Percentiles rank a stretch among this genome's conserved stretches.
These are phyloP conservation scores for Pyrocephalus nanus DNA, from an alignment of 2,797 vertebrate genomes.

Conservation along the genomic window DNA sequence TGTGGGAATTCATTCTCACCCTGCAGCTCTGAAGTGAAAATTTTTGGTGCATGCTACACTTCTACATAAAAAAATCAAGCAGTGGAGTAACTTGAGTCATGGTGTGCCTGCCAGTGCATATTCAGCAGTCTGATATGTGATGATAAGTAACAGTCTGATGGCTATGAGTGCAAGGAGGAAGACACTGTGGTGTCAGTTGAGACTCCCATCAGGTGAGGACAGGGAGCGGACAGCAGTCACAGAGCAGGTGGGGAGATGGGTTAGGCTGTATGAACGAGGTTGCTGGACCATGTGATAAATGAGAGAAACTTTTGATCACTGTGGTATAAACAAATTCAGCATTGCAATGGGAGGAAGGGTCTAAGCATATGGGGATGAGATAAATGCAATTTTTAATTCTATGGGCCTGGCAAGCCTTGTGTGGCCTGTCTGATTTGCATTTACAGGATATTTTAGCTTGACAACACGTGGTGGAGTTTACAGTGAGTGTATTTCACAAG, in stretches of 20 bases:
- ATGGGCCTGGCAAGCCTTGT: neutral
- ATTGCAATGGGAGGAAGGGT: neutral
- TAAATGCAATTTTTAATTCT: neutral
- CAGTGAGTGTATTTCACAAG: neutral
- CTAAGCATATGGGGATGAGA: neutral
- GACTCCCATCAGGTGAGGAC: neutral
- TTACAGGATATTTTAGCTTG: conserved; percentile 28
- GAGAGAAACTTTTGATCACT: neutral
- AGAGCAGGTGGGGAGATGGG: neutral
- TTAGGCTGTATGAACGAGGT: neutral
- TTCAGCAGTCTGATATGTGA: neutral
- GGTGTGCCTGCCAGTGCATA: neutral
- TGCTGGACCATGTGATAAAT: neutral
- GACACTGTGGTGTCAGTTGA: neutral
- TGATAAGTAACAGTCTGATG: neutral
- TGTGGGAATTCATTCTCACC: neutral
- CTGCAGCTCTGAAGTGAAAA: neutral
- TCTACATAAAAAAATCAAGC: neutral
- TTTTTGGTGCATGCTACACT: neutral
- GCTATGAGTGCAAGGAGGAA: neutral
- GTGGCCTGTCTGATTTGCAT: neutral
- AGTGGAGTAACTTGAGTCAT: neutral
- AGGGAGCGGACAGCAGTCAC: rapidly evolving
- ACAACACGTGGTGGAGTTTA: conserved; percentile 3
- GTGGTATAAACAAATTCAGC: neutral